Conservation (phyloP, 2,797 vertebrate species). For the Smutsia gigantea region DNA sequence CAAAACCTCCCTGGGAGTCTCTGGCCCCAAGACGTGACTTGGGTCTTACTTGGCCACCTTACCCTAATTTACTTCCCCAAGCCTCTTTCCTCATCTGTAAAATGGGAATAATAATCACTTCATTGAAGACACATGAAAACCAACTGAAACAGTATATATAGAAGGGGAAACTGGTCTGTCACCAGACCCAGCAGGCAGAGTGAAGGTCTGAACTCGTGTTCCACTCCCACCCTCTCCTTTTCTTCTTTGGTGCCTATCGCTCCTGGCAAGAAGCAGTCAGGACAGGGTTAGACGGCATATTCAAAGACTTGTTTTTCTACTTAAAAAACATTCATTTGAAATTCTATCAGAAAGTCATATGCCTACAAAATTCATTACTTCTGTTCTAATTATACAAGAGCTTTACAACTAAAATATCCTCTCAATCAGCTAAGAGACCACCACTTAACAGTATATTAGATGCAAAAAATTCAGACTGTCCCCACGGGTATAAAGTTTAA, state of each 20-base stretch:
- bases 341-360: conserved; percentile 45
- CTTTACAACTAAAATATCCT: conserved; percentile 57
- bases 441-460: conserved; percentile 76
- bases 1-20: background rate
- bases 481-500: background rate
- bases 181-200: background rate
- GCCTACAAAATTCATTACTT: conserved; percentile 62
- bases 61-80: background rate
- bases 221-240: background rate
- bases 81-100: conserved; percentile 3
- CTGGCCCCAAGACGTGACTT: background rate
- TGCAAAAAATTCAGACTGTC: conserved; percentile 47
- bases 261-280: background rate
- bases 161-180: background rate
- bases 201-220: background rate
- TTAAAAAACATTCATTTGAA: conserved; percentile 60
- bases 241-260: background rate
- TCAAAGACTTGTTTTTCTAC: conserved; percentile 29
- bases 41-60: background rate
- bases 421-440: conserved; percentile 50
- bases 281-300: background rate
- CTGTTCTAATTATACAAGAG: conserved; percentile 55
- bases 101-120: background rate
- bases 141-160: background rate
- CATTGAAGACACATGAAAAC: background rate